Percentiles rank a stretch among this genome's conserved stretches.
Evolutionary conservation across 2,113 vertebrate species (phyloP).

Genomic region (Edolisoma coerulescens): DNA sequence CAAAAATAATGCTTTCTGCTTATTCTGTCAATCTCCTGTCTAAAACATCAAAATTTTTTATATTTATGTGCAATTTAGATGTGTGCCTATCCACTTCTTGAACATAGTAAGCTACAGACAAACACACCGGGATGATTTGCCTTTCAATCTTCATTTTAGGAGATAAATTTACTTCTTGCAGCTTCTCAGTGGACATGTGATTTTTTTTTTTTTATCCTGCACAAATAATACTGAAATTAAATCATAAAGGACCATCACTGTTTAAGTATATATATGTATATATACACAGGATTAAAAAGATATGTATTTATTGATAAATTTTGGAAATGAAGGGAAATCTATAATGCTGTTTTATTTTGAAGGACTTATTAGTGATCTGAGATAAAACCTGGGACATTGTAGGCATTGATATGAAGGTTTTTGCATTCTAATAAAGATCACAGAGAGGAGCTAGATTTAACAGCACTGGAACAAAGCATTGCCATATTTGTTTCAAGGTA

Average conservation of each 20-base stretch:
- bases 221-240: neutral
- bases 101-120: neutral
- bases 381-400: neutral
- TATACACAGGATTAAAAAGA: neutral
- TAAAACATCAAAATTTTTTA: neutral
- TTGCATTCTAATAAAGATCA: neutral
- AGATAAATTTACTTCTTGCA: neutral
- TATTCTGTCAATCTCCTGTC: neutral
- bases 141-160: neutral
- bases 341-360: neutral
- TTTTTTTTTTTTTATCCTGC: neutral
- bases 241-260: rapidly evolving
- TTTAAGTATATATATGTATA: neutral
- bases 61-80: neutral
- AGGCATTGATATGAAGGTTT: neutral
- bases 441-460: neutral
- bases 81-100: neutral
- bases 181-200: neutral
- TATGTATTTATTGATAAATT: neutral
- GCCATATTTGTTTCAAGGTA: neutral
- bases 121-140: neutral
- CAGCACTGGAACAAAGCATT: neutral
- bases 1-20: neutral
- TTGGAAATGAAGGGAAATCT: neutral
- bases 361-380: neutral